Evolutionary conservation across 2,113 vertebrate species (phyloP), one percentile per base, ranked within the genome.

Genomic region (Prionailurus bengalensis): DNA sequence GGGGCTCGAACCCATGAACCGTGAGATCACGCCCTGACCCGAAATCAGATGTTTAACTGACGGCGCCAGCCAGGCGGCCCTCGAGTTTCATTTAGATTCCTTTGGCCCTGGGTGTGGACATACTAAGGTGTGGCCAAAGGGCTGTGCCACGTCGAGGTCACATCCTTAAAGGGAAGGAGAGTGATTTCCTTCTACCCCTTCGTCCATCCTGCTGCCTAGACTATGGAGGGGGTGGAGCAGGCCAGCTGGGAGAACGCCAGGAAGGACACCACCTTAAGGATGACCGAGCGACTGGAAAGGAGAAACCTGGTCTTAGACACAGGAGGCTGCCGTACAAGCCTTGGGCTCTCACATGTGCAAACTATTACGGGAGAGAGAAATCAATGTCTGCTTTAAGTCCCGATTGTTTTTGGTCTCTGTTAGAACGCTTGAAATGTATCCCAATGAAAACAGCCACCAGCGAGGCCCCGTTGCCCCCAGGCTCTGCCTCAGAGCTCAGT

Each of bases 301-400:
- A 10, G 17, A n/a, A 11, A 19, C 19, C 42, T 23, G 80, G 53
- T 42, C 63, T 45, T 29, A 29, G n/a, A 71, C 36, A 16, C 9
- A 1, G 0, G 61, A 2, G 4, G 68, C 53, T 17, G n/a, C 23
- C 27, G 3, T 5, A 5, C n/a, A 5, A 27, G 36, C 53, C 19
- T 25, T 10, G 53, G 65, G 31, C 42, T 15, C 21, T 21, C 8
- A 33, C 5, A 3, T 1, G 48, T 39, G n/a, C 66, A 42, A 45
- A n/a, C 0, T 2, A 1, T 42, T 9, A 23, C 1, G 7, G 71
- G 51, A 84, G 78, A 53, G 55, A 65, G 68, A 51, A 2, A 33
- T 15, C 14, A 6, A 6, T 2, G 21, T 16, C 68, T 11, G 5
- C 27, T 21, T 91, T n/a, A 33, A 23, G 8, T 66, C n/a, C 42